Evolutionary conservation across 1,140 invertebrate genomes (phyloP), one percentile per base, ranked within the genome.

Genomic region (Sycophila sp.): DNA sequence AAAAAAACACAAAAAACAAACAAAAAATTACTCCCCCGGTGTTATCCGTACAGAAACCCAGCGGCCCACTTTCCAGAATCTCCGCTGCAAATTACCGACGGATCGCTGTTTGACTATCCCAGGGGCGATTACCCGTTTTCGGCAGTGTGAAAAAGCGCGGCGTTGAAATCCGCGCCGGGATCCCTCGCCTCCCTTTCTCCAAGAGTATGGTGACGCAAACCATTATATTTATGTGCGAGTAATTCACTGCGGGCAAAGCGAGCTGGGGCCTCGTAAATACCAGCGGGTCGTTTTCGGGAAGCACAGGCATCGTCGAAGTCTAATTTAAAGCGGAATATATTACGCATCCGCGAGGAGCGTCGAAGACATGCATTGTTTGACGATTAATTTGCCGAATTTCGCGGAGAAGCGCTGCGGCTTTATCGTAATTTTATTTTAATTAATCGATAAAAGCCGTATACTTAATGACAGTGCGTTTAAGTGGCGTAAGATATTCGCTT

Each of bases 71-170:
- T n/a, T n/a, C n/a, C n/a, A n/a, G n/a, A n/a, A n/a, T n/a, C n/a
- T n/a, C n/a, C n/a, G n/a, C n/a, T n/a, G 22, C 36, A 62, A 62
- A 62, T 62, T 62, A 32, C 30, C 55, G 40, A 59, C 38, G 53
- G 55, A 53, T 34, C 55, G 30, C 38, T 36, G 38, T 32, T 67
- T 45, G 34, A 59, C 5, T 32, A 38, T 47, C 66, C 40, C 26
- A 2, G 36, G n/a, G 53, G 53, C 53, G 26, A 32, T 58, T 42
- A 32, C 58, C 47, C 51, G 28, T 42, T 67, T 67, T 67, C 28
- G 40, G 53, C 24, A 51, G 32, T 38, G 47, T 13, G 4, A n/a
- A 22, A 32, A 30, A 0, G 24, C 6, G 15, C 17, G n/a, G n/a
- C n/a, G n/a, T n/a, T n/a, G n/a, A n/a, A n/a, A n/a, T n/a, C n/a